Evolutionary conservation across 64 coral and sea anemone genomes (phyloP).

Genomic region (Montipora foliosa): DNA sequence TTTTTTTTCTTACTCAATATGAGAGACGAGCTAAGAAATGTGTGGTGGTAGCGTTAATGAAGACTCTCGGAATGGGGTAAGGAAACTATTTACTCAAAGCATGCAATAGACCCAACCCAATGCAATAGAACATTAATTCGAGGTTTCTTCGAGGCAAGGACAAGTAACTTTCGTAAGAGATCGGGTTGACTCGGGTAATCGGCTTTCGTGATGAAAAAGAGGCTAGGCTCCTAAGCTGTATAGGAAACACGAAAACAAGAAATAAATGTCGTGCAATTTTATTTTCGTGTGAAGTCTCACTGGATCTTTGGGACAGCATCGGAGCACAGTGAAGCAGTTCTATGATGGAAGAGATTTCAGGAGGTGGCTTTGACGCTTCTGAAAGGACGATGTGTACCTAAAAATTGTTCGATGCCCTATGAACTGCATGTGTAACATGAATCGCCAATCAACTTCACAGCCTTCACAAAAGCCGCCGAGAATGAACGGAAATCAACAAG

Average conservation of each 20-base stretch:
- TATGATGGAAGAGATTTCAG: neutral
- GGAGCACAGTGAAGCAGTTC: neutral
- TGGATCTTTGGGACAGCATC: neutral
- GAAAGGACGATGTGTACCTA: neutral
- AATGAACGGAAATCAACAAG: constrained; percentile 55
- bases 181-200: constrained; percentile 11
- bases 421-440: constrained; percentile 32
- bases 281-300: neutral
- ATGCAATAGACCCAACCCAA: no score
- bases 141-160: no score
- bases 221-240: constrained; percentile 26
- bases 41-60: no score
- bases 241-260: constrained; percentile 29
- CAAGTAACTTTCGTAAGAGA: neutral
- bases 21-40: no score
- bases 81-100: no score
- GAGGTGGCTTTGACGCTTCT: neutral
- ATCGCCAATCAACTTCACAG: constrained; percentile 70
- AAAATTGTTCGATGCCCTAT: neutral
- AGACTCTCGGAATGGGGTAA: no score
- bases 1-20: no score
- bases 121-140: no score
- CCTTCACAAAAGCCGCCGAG: constrained; percentile 61
- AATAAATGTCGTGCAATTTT: neutral
- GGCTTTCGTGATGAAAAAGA: constrained; percentile 11